Percentiles rank a stretch among this genome's conserved stretches.
Conservation (phyloP, 2,113 vertebrate species). For the Brienomyrus brachyistius region DNA sequence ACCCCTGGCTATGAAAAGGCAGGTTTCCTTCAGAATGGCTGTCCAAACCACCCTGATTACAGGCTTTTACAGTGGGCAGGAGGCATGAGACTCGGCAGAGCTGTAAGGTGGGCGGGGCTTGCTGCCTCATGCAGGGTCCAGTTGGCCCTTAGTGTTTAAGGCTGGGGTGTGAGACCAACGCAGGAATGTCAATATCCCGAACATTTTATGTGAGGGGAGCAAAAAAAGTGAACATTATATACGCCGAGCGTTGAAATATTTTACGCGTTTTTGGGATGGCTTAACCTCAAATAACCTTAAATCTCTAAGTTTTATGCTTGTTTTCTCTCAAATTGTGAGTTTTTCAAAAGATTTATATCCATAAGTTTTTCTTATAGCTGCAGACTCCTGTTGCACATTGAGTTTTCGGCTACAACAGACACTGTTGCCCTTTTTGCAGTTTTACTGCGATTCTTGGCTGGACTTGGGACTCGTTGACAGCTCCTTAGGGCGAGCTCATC, state of each 20-base stretch:
- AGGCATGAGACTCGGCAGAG: neutral
- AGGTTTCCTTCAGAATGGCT: neutral
- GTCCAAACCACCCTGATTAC: neutral
- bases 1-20: slow-evolving; percentile 11
- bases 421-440: neutral
- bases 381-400: neutral
- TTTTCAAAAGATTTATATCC: slow-evolving; percentile 17
- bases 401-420: neutral
- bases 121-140: neutral
- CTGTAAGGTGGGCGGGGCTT: neutral
- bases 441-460: slow-evolving; percentile 11
- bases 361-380: neutral
- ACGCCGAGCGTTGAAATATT: neutral
- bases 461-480: neutral
- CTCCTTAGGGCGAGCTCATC: neutral
- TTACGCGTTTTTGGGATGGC: neutral
- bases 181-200: neutral
- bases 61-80: neutral
- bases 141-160: neutral
- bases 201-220: neutral
- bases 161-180: neutral
- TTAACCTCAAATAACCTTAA: slow-evolving; percentile 4
- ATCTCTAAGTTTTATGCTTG: neutral
- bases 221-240: neutral
- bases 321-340: neutral